Conservation (phyloP, 2,113 vertebrate genomes). For the Tursiops truncatus region DNA sequence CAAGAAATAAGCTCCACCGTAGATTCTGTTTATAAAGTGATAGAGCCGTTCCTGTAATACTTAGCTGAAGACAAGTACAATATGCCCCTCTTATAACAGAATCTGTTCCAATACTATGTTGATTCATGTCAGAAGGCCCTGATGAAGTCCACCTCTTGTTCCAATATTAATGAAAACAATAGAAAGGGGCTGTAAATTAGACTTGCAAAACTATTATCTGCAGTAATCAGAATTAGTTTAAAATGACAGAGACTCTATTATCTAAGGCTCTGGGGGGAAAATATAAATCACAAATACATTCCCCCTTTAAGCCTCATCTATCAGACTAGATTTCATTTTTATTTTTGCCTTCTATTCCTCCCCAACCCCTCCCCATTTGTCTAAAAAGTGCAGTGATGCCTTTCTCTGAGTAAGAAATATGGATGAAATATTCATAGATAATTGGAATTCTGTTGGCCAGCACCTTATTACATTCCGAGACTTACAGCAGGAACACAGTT, state of each 20-base stretch:
- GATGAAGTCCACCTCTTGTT: neutral
- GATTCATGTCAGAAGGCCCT: neutral
- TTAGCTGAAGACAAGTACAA: neutral
- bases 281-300: neutral
- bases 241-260: neutral
- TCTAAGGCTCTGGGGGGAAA: neutral
- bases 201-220: neutral
- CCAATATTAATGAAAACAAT: neutral
- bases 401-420: neutral
- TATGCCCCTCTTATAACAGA: neutral
- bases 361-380: neutral
- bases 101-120: neutral
- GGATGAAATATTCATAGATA: neutral
- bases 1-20: neutral
- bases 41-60: neutral
- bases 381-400: neutral
- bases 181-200: neutral
- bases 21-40: neutral
- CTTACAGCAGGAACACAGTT: neutral
- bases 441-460: conserved; percentile 28
- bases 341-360: neutral
- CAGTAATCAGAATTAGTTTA: neutral
- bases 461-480: neutral
- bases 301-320: neutral
- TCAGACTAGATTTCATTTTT: neutral